Conservation (phyloP, 2,113 vertebrate species). For the Hypocryptadius cinnamomeus region DNA sequence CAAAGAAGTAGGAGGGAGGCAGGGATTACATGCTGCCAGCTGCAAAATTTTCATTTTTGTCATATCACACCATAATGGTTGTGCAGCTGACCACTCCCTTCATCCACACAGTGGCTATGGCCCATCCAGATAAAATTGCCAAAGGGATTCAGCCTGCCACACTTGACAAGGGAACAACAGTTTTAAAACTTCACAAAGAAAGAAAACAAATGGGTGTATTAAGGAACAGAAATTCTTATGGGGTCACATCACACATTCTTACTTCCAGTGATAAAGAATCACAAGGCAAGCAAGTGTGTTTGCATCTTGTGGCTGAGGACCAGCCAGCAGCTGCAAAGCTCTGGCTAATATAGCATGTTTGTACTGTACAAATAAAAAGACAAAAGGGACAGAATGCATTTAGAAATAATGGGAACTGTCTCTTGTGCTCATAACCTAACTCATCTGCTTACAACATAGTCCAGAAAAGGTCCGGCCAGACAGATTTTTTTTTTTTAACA, state of each 20-base stretch:
- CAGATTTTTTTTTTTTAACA: background rate
- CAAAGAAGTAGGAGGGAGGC: background rate
- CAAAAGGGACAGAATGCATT: background rate
- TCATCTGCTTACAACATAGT: background rate
- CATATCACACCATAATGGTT: background rate
- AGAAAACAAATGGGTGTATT: conserved; percentile 20
- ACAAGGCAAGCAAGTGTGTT: background rate
- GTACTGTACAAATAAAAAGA: background rate
- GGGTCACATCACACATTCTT: conserved; percentile 23
- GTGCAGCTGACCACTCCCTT: background rate
- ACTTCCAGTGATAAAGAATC: conserved; percentile 23
- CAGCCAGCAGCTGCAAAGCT: conserved; percentile 18
- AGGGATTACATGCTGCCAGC: conserved; percentile 25
- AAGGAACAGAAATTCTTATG: conserved; percentile 33
- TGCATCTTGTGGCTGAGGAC: background rate
- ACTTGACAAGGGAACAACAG: background rate
- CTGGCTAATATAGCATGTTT: background rate
- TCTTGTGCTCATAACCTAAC: background rate
- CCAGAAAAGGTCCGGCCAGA: background rate
- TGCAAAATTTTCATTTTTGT: conserved; percentile 25
- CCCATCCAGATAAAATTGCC: conserved; percentile 1
- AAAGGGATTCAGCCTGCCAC: background rate
- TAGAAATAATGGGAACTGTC: background rate
- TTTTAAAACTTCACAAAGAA: conserved; percentile 16
- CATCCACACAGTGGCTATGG: background rate